Evolutionary conservation across 2,797 vertebrate genomes (phyloP), one percentile per base, ranked within the genome.

Genomic region (Euthynnus affinis): DNA sequence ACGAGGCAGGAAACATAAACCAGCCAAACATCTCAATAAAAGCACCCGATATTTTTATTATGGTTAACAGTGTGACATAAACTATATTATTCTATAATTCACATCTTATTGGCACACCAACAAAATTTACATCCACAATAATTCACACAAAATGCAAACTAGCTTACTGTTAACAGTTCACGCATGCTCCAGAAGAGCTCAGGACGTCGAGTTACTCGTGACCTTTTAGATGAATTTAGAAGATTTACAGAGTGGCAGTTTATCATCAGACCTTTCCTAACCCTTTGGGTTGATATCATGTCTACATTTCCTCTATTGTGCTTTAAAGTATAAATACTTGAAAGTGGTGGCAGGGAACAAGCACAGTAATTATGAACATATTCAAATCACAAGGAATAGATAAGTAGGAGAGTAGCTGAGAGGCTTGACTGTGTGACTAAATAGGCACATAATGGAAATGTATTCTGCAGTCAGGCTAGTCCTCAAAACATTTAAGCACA

Each of bases 71-170:
- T 77, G 66, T 64, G 69, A 84, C 78, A 87, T 58, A 73, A 85
- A 84, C 80, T 84, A 74, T 70, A 85, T 93, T 88, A 85, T 82
- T 72, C 76, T 86, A 90, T 68, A 87, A 80, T 82, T 82, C 83
- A 88, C 87, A 91, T 87, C 84, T 82, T 76, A 88, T 89, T 90
- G 88, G 84, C 89, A 91, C 86, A 78, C 87, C 74, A 86, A 87
- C 72, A 80, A 90, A 85, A 91, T 87, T 40, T 82, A 92, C 87
- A 91, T 78, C 80, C 75, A 92, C 85, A 89, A 83, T 22, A 88
- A 85, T 81, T 87, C 81, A 89, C 90, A 89, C 83, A 83, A 81
- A 92, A 90, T 82, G 75, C 88, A 91, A 80, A 88, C 65, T 74
- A 89, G 62, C 76, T 90, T 70, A 85, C 74, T 78, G 83, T 91